Evolutionary conservation across 2,113 vertebrate genomes (phyloP), one percentile per base, ranked within the genome.

Genomic region (Ictalurus furcatus): DNA sequence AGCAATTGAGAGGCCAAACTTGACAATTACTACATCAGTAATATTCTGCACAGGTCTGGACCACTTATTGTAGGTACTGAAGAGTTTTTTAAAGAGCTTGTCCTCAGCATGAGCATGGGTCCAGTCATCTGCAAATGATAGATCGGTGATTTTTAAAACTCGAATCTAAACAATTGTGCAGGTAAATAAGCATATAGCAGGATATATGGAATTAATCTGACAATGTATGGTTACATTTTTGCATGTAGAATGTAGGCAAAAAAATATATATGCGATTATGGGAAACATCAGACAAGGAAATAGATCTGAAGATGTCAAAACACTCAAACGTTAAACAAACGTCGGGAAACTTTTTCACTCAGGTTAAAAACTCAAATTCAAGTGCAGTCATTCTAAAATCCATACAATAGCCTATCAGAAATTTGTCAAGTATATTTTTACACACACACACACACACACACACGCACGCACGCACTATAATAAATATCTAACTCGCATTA

Each of bases 1-100:
- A 0, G 97, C 97, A 0, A 98, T 97, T 37, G 97, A 97, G 40
- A 98, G 94, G 11, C 97, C 97, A 0, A 98, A 98, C 92, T 93
- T 96, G 71, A 98, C 95, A 0, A 97, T 97, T 84, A 98, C 97
- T n/a, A 98, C 97, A 0, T 97, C 97, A 0, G 94, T 96, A 83
- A 95, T 96, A 91, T 97, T 97, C 58, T 91, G 93, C 6, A 97
- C 97, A 0, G 97, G 97, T 69, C 97, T 94, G 0, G 97, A 96
- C 97, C 97, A 98, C 79, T 96, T 97, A 91, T 97, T 97, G 90
- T 98, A 98, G 71, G 94, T 92, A 0, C 85, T 88, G 63, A 97
- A 98, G 88, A 98, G 93, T 7, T 93, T 95, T 85, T 96, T 95
- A 95, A 98, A 98, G 92, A 98, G 97, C 0, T 94, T 91, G 2